Evolutionary conservation across 1,140 invertebrate species (phyloP).

Genomic region (Teleogryllus occipitalis): DNA sequence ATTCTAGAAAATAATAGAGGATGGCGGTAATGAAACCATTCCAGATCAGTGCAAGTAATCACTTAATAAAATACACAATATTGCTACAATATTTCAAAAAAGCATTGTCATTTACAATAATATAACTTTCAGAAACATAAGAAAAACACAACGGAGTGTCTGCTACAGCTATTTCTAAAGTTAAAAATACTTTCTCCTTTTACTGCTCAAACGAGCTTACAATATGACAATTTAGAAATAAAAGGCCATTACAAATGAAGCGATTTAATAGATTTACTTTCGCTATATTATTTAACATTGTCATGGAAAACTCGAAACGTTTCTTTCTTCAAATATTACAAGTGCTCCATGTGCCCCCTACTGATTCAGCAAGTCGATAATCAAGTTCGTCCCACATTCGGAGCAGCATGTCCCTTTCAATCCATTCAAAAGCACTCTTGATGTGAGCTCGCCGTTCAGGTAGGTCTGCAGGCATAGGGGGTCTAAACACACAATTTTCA

Average conservation of each 20-base stretch:
- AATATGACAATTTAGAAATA: background rate
- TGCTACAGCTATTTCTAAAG: too few species aligned
- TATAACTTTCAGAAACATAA: too few species aligned
- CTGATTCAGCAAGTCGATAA: constrained; percentile 11
- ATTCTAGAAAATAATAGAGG: too few species aligned
- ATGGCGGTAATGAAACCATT: too few species aligned
- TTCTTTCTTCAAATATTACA: constrained; percentile 10
- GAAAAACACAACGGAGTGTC: too few species aligned
- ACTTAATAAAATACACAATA: too few species aligned
- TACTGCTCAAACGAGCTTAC: too few species aligned
- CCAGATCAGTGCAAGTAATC: too few species aligned
- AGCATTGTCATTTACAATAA: too few species aligned
- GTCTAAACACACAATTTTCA: constrained; percentile 17
- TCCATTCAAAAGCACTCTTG: constrained; percentile 18
- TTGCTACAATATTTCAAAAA: too few species aligned
- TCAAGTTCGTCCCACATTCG: constrained; percentile 18
- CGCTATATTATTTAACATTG: background rate
- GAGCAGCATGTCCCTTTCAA: constrained; percentile 18
- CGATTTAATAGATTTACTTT: background rate
- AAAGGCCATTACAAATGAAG: background rate
- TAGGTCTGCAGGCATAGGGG: constrained; percentile 9
- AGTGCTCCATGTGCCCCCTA: constrained; percentile 19
- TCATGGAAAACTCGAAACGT: constrained; percentile 15
- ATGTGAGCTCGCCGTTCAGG: constrained; percentile 20
- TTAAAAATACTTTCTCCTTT: too few species aligned